Percentiles rank a stretch among this genome's conserved stretches.
Evolutionary conservation across 1,140 invertebrate species (phyloP).

Genomic region (Hycleus phaleratus): DNA sequence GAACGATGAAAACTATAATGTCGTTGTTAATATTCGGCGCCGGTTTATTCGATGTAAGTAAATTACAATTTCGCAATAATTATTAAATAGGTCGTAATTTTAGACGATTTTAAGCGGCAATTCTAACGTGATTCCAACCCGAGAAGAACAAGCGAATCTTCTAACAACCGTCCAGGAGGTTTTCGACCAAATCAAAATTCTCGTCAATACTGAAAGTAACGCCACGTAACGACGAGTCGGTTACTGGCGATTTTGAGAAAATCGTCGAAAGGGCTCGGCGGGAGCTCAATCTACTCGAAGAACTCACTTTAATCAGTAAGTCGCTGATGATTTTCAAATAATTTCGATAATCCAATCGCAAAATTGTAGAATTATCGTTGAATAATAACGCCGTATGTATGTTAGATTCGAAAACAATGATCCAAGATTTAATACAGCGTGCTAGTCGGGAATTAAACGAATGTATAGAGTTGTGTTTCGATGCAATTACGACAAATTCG

Average conservation of each 20-base stretch:
- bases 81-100: not conserved
- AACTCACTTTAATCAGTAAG: conserved; percentile 28
- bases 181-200: conserved; percentile 23
- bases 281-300: conserved; percentile 15
- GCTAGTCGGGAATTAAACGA: conserved; percentile 5
- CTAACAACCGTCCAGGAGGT: conserved; percentile 28
- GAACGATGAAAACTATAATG: not conserved
- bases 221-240: conserved; percentile 21
- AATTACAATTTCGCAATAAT: not conserved
- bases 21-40: conserved; percentile 2
- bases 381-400: conserved; percentile 7
- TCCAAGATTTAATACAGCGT: conserved; percentile 18
- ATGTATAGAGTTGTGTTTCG: conserved; percentile 5
- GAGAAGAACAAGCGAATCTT: conserved; percentile 28
- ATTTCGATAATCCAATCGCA: not conserved
- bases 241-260: conserved; percentile 23
- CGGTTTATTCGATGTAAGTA: conserved; percentile 6
- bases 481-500: conserved; percentile 12
- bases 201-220: conserved; percentile 18
- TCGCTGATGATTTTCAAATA: not conserved
- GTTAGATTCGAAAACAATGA: conserved; percentile 11
- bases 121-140: conserved; percentile 20
- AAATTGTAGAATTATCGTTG: conserved; percentile 15
- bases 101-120: conserved; percentile 1
- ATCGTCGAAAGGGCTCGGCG: conserved; percentile 17